Percentiles rank a stretch among this genome's conserved stretches.
Conservation (phyloP, 2,113 vertebrate genomes). For the Corydoras sp. region DNA sequence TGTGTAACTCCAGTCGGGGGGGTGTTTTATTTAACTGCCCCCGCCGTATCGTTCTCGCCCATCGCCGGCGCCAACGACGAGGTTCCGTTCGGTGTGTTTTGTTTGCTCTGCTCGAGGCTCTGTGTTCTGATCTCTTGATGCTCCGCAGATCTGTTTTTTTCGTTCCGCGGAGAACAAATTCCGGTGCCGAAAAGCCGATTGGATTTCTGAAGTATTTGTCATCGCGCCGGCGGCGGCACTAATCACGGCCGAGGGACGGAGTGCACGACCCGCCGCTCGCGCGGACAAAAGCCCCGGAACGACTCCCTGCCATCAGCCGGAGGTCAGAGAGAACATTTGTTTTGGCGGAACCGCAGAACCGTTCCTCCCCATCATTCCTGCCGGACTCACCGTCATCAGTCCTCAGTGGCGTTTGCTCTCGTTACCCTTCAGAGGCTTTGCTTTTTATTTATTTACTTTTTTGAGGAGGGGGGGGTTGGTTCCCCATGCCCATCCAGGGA, state of each 20-base stretch:
- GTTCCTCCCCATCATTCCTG: background rate
- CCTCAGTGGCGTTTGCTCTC: background rate
- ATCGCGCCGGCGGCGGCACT: constrained; percentile 8
- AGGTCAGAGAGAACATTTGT: background rate
- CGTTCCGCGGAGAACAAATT: background rate
- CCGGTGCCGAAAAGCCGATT: constrained; percentile 11
- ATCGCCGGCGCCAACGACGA: too few relatives aligned
- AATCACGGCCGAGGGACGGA: constrained; percentile 7
- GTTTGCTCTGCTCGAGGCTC: too few relatives aligned
- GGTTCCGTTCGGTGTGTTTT: too few relatives aligned
- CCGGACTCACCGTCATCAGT: background rate
- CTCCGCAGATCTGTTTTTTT: too few relatives aligned
- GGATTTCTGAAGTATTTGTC: constrained; percentile 2
- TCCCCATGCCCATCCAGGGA: too few relatives aligned
- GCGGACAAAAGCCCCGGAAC: background rate
- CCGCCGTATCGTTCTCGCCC: too few relatives aligned
- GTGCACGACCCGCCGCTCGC: constrained; percentile 2
- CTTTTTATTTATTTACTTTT: too few relatives aligned
- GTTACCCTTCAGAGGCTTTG: background rate
- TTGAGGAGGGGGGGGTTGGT: too few relatives aligned
- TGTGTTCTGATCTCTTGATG: too few relatives aligned
- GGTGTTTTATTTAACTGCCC: too few relatives aligned
- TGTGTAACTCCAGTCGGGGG: too few relatives aligned
- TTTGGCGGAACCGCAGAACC: background rate
- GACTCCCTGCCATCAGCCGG: constrained; percentile 6